Percentiles rank a stretch among this genome's conserved stretches.
Conservation (phyloP, 1,140 invertebrate species). For the Conopomorpha cramerella region DNA sequence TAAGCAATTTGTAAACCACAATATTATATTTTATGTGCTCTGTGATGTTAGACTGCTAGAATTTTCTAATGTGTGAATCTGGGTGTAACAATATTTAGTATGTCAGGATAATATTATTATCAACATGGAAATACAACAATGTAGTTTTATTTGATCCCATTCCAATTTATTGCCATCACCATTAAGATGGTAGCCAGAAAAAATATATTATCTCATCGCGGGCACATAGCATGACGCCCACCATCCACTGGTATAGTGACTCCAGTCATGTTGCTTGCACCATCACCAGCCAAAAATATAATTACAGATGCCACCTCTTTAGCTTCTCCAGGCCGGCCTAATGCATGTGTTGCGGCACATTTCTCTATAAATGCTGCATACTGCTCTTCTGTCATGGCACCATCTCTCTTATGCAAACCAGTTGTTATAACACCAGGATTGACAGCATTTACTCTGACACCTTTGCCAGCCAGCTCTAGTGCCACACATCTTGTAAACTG, state of each 20-base stretch:
- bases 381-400: constrained; percentile 69
- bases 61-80: constrained; percentile 28
- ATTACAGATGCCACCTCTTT: constrained; percentile 78
- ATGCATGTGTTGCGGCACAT: constrained; percentile 74
- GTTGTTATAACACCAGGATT: constrained; percentile 79
- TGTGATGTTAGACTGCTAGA: constrained; percentile 34
- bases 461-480: constrained; percentile 71
- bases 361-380: constrained; percentile 74
- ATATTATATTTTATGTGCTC: neutral
- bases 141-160: constrained; percentile 29
- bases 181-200: too few species aligned
- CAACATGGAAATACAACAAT: constrained; percentile 17
- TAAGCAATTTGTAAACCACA: too few species aligned
- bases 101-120: constrained; percentile 38
- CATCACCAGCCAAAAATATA: constrained; percentile 77
- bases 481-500: constrained; percentile 77
- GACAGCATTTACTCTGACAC: constrained; percentile 78
- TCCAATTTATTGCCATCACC: too few species aligned
- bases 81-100: constrained; percentile 31
- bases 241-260: constrained; percentile 78
- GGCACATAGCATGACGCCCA: constrained; percentile 53
- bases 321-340: constrained; percentile 71
- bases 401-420: constrained; percentile 69
- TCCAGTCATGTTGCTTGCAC: constrained; percentile 79
- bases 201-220: constrained; percentile 14